Evolutionary conservation across 2,113 vertebrate species (phyloP).

Genomic region (Felis catus): F.catus_Fca126_mat1.0 CM031413.1:102215501-102216000

Average conservation of each 20-base stretch:
- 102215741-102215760: not conserved
- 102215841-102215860: not conserved
- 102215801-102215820: not conserved
- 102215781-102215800: not conserved
- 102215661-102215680: not conserved
- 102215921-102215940: conserved; percentile 59
- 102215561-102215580: not conserved
- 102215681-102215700: not conserved
- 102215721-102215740: not conserved
- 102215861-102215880: conserved; percentile 19
- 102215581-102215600: not conserved
- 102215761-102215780: not conserved
- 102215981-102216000: conserved; percentile 38
- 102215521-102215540: not conserved
- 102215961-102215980: conserved; percentile 71
- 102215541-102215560: not conserved
- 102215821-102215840: not conserved
- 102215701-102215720: not conserved
- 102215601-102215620: not conserved
- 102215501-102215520: not conserved
- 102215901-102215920: conserved; percentile 40
- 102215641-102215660: not conserved
- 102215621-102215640: not conserved
- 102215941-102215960: conserved; percentile 70
- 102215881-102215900: conserved; percentile 36